Conservation (phyloP, 64 coral and sea anemone genomes). For the Stichodactyla mertensii region DNA sequence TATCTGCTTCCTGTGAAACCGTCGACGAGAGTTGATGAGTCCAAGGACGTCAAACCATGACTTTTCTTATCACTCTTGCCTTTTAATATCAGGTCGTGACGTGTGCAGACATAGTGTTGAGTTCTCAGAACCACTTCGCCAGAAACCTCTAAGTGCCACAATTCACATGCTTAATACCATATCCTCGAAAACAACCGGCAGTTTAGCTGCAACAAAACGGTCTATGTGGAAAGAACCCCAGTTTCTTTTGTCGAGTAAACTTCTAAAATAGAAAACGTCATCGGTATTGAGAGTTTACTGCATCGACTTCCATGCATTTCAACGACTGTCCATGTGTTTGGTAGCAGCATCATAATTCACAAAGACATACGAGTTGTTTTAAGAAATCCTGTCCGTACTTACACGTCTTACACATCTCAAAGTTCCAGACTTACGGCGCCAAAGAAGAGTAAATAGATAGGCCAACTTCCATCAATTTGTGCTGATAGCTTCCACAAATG, state of each 20-base stretch:
- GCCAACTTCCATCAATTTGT: conserved; percentile 3
- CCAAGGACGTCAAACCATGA: not conserved
- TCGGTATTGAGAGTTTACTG: not conserved
- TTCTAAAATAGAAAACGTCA: not conserved
- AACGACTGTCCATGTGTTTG: not conserved
- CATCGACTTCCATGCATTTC: not conserved
- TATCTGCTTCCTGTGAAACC: conserved; percentile 20
- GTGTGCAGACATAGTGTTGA: conserved; percentile 21
- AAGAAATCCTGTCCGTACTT: conserved; percentile 7
- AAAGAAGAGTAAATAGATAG: conserved; percentile 16
- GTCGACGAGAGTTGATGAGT: conserved; percentile 12
- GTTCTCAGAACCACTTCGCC: conserved; percentile 11
- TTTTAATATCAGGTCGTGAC: conserved; percentile 10
- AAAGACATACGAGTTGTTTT: not conserved
- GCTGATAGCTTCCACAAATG: conserved; percentile 13
- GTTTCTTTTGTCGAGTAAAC: not conserved
- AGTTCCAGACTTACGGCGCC: conserved; percentile 13
- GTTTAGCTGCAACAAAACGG: not conserved
- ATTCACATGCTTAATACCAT: conserved; percentile 23
- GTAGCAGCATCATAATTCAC: not conserved
- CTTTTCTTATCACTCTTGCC: not conserved
- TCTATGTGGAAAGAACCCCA: not conserved
- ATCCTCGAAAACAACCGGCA: not conserved
- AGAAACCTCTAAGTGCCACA: not conserved
- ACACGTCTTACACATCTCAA: not conserved